Evolutionary conservation across 2,888 invertebrate genomes (phyloP).

Genomic region (Herminia tarsipennalis): DNA sequence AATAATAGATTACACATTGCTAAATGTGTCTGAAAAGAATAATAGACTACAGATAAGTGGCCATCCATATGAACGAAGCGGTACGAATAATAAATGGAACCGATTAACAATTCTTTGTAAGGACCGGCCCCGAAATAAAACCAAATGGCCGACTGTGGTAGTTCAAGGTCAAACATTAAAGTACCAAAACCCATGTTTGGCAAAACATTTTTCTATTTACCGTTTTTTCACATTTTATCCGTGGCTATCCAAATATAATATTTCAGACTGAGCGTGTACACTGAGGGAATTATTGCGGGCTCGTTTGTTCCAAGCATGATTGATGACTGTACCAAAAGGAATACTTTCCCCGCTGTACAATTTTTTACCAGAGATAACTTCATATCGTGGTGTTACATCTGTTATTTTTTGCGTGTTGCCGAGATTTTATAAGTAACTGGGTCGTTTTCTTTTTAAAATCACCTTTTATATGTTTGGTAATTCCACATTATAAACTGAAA

Average conservation of each 20-base stretch:
- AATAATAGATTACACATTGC: not conserved
- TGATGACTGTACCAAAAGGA: conserved; percentile 43
- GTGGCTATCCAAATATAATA: conserved; percentile 41
- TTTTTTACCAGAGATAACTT: conserved; percentile 44
- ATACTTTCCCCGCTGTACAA: conserved; percentile 21
- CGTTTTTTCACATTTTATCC: conserved; percentile 17
- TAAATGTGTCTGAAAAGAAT: not conserved
- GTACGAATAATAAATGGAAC: not conserved
- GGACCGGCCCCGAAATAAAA: not conserved
- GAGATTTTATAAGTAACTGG: conserved; percentile 19
- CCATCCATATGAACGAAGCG: not conserved
- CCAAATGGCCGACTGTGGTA: not conserved
- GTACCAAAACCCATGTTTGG: conserved; percentile 4
- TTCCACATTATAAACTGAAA: too few species aligned
- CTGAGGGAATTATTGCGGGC: conserved; percentile 44
- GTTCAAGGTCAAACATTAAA: conserved; percentile 1
- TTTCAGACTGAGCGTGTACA: conserved; percentile 37
- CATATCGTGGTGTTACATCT: conserved; percentile 37
- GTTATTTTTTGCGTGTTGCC: conserved; percentile 27
- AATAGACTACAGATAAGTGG: too few species aligned
- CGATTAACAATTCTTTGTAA: conserved; percentile 1
- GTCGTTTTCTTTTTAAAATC: conserved; percentile 4
- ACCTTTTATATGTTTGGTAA: not conserved
- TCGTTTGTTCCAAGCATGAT: conserved; percentile 52
- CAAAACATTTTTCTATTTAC: conserved; percentile 32